Evolutionary conservation across 2,888 invertebrate genomes (phyloP).

Genomic region (Drosophila hawaiiensis): DNA sequence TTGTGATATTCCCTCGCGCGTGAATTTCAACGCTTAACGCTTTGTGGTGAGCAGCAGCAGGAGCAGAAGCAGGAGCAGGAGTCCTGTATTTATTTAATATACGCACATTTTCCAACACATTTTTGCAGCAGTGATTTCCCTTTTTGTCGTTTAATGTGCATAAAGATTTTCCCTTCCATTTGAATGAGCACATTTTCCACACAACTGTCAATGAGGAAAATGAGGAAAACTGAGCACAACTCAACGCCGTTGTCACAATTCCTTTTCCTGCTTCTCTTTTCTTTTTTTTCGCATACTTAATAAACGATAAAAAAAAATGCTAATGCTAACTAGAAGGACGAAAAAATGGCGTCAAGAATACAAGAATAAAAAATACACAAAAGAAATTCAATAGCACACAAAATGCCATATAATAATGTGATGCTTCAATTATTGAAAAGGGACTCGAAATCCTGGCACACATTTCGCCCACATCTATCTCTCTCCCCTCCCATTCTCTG

Average conservation of each 20-base stretch:
- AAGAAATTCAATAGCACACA: constrained; percentile 33
- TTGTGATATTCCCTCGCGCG: constrained; percentile 56
- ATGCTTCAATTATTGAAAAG: constrained; percentile 23
- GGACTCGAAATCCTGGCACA: not conserved
- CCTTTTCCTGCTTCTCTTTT: constrained; percentile 53
- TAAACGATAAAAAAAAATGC: constrained; percentile 64
- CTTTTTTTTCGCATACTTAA: constrained; percentile 59
- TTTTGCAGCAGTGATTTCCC: constrained; percentile 77
- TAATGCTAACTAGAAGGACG: constrained; percentile 42
- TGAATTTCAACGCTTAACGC: constrained; percentile 76
- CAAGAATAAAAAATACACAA: constrained; percentile 12
- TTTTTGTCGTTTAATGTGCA: constrained; percentile 81
- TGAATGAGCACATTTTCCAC: constrained; percentile 79
- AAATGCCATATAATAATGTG: constrained; percentile 20
- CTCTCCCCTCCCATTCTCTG: not conserved
- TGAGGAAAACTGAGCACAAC: constrained; percentile 42
- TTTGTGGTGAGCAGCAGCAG: constrained; percentile 66
- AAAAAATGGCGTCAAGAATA: constrained; percentile 42
- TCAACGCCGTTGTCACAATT: constrained; percentile 63
- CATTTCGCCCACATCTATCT: not conserved
- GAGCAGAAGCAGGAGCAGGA: constrained; percentile 25
- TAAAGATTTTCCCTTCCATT: constrained; percentile 81
- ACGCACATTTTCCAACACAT: constrained; percentile 72
- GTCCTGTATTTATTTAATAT: constrained; percentile 77
- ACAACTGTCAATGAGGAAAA: constrained; percentile 71